phyloP scores from a whole-genome alignment of 1,140 invertebrate genomes.

The Asbolus verrucosus region DNA sequence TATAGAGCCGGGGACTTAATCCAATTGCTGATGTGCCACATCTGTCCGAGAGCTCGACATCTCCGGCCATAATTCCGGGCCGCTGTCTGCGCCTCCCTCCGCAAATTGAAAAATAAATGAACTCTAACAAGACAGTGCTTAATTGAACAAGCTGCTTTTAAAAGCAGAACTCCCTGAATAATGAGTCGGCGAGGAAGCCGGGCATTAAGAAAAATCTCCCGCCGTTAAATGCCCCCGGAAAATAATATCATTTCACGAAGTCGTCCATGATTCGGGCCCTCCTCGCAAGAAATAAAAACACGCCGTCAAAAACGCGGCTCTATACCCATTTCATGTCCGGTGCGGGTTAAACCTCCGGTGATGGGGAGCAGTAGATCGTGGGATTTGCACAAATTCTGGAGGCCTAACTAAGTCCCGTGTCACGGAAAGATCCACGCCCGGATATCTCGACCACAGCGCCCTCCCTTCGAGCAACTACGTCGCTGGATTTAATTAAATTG shows the following conservation, averaged over 20 bases:
- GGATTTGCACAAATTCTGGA: slow-evolving; percentile 49
- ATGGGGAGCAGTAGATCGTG: slow-evolving; percentile 47
- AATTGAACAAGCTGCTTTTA: slow-evolving; percentile 42
- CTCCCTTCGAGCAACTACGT: slow-evolving; percentile 33
- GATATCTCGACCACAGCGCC: slow-evolving; percentile 45
- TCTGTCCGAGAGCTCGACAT: slow-evolving; percentile 45
- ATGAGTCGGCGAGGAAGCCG: slow-evolving; percentile 20
- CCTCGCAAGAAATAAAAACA: slow-evolving; percentile 14
- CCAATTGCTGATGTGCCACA: slow-evolving; percentile 48
- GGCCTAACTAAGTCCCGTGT: slow-evolving; percentile 47
- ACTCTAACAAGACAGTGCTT: slow-evolving; percentile 45
- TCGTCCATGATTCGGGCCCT: neutral
- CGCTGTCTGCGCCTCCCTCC: slow-evolving; percentile 37
- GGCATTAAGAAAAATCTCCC: slow-evolving; percentile 20
- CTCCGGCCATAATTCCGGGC: slow-evolving; percentile 38
- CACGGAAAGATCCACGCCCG: slow-evolving; percentile 48
- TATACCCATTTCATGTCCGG: slow-evolving; percentile 50
- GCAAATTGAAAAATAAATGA: slow-evolving; percentile 49
- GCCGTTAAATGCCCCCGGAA: slow-evolving; percentile 12
- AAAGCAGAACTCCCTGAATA: slow-evolving; percentile 27
- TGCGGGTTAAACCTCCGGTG: slow-evolving; percentile 41
- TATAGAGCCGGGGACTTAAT: slow-evolving; percentile 48
- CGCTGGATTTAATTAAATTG: slow-evolving; percentile 54
- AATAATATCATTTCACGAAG: slow-evolving; percentile 6
- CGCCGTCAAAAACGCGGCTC: slow-evolving; percentile 7